phyloP scores from a whole-genome alignment of 2,888 invertebrate species.

The Augiades crinisus region DNA sequence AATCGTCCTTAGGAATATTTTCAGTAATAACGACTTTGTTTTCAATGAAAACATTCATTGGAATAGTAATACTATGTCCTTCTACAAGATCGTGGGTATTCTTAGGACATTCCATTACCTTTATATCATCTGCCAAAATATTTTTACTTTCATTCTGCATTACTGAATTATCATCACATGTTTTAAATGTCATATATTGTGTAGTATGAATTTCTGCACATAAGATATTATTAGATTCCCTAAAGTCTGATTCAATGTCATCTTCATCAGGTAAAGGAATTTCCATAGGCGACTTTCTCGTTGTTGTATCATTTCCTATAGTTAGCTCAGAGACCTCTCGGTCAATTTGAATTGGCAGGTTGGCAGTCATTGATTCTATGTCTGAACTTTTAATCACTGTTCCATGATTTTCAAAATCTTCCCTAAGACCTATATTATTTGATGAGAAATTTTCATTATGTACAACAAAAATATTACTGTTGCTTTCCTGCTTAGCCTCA shows the following conservation, averaged over 20 bases:
- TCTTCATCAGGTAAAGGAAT: conserved; percentile 55
- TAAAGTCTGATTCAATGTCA: conserved; percentile 40
- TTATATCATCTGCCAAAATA: not conserved
- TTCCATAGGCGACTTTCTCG: conserved; percentile 30
- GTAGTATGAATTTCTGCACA: not conserved
- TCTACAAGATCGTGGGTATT: no score
- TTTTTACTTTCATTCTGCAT: not conserved
- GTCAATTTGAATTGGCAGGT: no score
- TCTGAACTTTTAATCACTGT: not conserved
- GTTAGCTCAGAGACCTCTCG: not conserved
- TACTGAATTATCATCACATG: not conserved
- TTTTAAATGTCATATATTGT: conserved; percentile 3
- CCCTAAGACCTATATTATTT: not conserved
- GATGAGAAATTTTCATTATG: not conserved
- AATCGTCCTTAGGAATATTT: no score
- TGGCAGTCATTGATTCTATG: not conserved
- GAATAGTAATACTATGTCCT: no score
- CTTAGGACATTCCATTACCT: not conserved
- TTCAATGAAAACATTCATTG: no score
- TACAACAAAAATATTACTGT: not conserved
- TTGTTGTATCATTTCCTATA: not conserved
- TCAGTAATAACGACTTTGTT: no score
- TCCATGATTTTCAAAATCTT: not conserved
- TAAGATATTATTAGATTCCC: not conserved
- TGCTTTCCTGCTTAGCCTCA: not conserved